Percentiles rank a stretch among this genome's conserved stretches.
Evolutionary conservation across 2,888 invertebrate species (phyloP).

Genomic region (Ptychoptera contaminata): DNA sequence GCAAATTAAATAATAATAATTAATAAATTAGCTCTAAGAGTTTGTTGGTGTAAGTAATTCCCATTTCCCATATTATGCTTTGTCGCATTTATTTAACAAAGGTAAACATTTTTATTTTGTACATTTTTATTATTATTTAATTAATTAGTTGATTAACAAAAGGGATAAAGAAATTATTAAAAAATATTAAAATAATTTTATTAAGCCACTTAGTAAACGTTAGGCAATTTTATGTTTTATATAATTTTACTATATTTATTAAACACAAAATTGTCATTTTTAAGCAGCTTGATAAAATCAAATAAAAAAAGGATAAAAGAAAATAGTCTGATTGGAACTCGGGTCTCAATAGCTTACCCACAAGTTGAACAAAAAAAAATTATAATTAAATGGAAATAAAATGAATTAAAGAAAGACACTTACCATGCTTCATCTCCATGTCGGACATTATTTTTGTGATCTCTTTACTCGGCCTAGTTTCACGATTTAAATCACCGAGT

Average conservation of each 20-base stretch:
- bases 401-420: conserved; percentile 13
- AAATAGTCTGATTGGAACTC: too few relatives aligned
- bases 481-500: conserved; percentile 42
- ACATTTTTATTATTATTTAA: not conserved
- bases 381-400: not conserved
- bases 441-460: conserved; percentile 56
- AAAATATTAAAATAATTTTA: not conserved
- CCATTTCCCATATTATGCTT: too few relatives aligned
- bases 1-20: too few relatives aligned
- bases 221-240: not conserved
- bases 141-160: not conserved
- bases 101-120: not conserved
- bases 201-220: not conserved
- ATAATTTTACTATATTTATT: too few relatives aligned
- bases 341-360: conserved; percentile 42
- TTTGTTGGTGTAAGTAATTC: too few relatives aligned
- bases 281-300: too few relatives aligned
- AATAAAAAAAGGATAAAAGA: too few relatives aligned
- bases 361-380: conserved; percentile 7
- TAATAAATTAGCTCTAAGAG: too few relatives aligned
- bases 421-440: conserved; percentile 75
- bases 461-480: conserved; percentile 51
- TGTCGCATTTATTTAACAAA: not conserved
- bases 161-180: not conserved
- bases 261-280: too few relatives aligned